Evolutionary conservation across 1,140 invertebrate species (phyloP), one percentile per base, ranked within the genome.

Genomic region (Trachymyrmex septentrionalis): DNA sequence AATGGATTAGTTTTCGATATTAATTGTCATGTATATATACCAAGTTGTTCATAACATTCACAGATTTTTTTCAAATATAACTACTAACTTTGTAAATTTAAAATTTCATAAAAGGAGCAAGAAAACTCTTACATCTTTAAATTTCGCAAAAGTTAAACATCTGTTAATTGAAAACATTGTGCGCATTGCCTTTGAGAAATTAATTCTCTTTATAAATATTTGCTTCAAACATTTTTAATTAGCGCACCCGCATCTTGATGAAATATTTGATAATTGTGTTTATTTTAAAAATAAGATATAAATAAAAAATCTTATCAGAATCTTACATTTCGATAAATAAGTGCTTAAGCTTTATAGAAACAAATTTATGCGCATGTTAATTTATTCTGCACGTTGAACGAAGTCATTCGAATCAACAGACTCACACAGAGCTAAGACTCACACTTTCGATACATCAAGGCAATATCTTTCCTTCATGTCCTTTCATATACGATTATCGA

Each of bases 401-500:
- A 55, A 73, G 30, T 3, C 10, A 9, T 53, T 19, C 27, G 21
- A 77, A 48, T 78, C 10, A 9, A 2, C 21, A 44, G 0, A 16
- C 2, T 34, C 16, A 44, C 1, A 27, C 9, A 34, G 19, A 4
- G 9, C 48, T 63, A 12, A 63, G 9, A 10, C 14, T n/a, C n/a
- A n/a, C n/a, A n/a, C n/a, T 53, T 50, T 9, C 44, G 16, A 88
- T 73, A 55, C 16, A 75, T 30, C 75, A 80, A 88, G 69, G 66
- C 76, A 19, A 78, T 85, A 89, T 64, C 89, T 87, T 90, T 88
- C 84, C 85, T 91, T 86, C 81, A 64, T 61, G 72, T 89, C 78
- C 90, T 91, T 91, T 89, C 89, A 89, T 89, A 27, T 59, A 86
- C 85, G 80, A 87, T 85, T 84, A 55, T 69, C 67, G 87, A 91